Base-by-base conservation (phyloP, 2,113 vertebrate species). In the Austrofundulus limnaeus region DNA sequence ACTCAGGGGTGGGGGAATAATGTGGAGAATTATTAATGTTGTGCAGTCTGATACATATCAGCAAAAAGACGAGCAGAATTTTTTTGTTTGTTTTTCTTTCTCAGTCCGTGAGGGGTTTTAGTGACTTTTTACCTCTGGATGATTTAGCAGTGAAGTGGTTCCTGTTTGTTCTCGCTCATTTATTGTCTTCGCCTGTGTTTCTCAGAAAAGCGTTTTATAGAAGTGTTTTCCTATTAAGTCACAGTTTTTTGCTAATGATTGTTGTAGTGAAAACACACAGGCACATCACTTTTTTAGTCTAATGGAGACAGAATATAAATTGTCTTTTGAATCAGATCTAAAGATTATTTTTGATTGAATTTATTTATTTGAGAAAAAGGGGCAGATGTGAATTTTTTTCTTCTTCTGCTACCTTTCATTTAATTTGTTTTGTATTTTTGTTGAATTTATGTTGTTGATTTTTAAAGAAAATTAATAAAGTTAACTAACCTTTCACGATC, bases 191-290 rank as follows among this genome's bases (percentile, higher is more conserved):
- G 17, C 9, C 23, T 25, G 5, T 20, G n/a, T 20, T 70, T 74
- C 57, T 59, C 14, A 59, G 52, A 49, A 70, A 6, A 14, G 5
- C 21, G 24, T 51, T 64, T 62, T n/a, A 28, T 28, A 31, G 55
- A n/a, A n/a, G n/a, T 39, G 20, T 23, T 63, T 14, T 54, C 11
- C 47, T 25, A 13, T 21, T 54, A 51, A 25, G 38, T 47, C 15
- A 2, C 31, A 14, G 2, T n/a, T 12, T 49, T 48, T 49, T 15
- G 12, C n/a, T 28, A 38, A 14, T 20, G 15, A 34, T 37, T 42
- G 16, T 55, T 23, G 21, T 28, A 17, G 25, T 19, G 3, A 50
- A 7, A 39, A 17, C 10, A 61, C 21, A 52, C 20, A 53, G 43
- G 48, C 8, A 23, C 1, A 37, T 23, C 16, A 21, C 28, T 11